Evolutionary conservation across 2,797 vertebrate genomes (phyloP), one percentile per base, ranked within the genome.

Genomic region (Echeneis naucrates): DNA sequence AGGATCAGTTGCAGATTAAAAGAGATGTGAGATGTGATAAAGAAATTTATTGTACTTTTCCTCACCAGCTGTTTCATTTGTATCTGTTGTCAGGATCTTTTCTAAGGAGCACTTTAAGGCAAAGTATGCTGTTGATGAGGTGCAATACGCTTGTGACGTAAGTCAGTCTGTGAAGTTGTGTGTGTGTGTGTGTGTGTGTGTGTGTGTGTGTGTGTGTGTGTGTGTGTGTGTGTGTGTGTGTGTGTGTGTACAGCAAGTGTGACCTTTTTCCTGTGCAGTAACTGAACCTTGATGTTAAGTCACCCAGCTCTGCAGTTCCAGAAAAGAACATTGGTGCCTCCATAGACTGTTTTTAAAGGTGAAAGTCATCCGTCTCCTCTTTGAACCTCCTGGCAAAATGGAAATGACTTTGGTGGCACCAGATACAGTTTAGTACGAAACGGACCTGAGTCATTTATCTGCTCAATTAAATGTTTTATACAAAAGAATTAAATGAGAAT

Each of bases 121-220:
- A 74, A 99, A 98, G 68, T 98, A 98, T 0, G 93, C 93, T 0
- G 91, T 98, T 40, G 94, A 97, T 44, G 95, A 96, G 68, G 95
- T 96, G 54, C 93, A 95, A 16, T 96, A 95, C 73, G 74, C 93
- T 59, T 89, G 86, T 0, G 95, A 98, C 75, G 97, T 99, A 87
- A 96, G 92, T 94, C 87, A 96, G 92, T 94, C 35, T 77, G 67
- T 58, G 35, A 37, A 48, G 21, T 50, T 61, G 44, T 19, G 68
- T 26, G 16, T 37, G 2, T 33, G 32, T 59, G 50, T 67, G n/a
- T n/a, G n/a, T 30, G 30, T 30, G 3, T 30, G 3, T 30, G 30
- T 30, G 30, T 30, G 30, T 30, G 30, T 30, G 30, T 3, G 7
- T 53, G 3, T 54, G 12, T 48, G 23, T 60, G 50, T 53, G 27